Base-by-base conservation (phyloP, 2,888 invertebrate genomes). In the Ectemnius cavifrons region DNA sequence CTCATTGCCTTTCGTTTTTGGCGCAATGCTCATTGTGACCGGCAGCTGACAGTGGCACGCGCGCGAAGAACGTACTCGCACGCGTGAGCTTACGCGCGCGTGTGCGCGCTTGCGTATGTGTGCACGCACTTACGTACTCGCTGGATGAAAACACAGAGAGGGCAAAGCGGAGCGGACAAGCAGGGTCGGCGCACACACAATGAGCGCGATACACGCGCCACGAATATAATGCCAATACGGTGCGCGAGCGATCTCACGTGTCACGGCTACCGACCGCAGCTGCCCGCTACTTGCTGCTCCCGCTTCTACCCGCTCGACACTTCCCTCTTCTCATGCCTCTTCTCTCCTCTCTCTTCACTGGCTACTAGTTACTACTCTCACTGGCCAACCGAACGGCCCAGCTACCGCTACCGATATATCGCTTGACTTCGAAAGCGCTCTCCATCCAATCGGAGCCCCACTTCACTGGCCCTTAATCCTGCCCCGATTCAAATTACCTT, bases 21-120 rank as follows among this genome's bases (percentile, higher is more conserved):
- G 76, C 70, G 73, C 46, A 76, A 67, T 71, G 71, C 78, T 76
- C 74, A 81, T 81, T 81, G 81, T 81, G 77, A 69, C 57, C 70
- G 73, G 75, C 81, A 81, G 80, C 81, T 81, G 81, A 81, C 81
- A 81, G 75, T 67, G 75, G 75, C 71, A 73, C 75, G 75, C 73
- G 75, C 73, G 65, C 72, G 69, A 23, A 23, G 23, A 23, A 23
- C 77, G 77, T 28, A 61, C 57, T 47, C 67, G 67, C 67, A 67
- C 65, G 61, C 67, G 52, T 14, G n/a, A 37, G 37, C 37, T 37
- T 52, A 52, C 16, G 5, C 52, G 16, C 14, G 52, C 11, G 49
- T 2, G 16, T 4, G 8, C 73, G 75, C 71, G 65, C 71, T 67
- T 75, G 75, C 46, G 57, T 57, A 18, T 60, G 67, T 60, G 67